Conservation (phyloP, 2,797 vertebrate species). For the Odontamblyopus lacepedii region DNA sequence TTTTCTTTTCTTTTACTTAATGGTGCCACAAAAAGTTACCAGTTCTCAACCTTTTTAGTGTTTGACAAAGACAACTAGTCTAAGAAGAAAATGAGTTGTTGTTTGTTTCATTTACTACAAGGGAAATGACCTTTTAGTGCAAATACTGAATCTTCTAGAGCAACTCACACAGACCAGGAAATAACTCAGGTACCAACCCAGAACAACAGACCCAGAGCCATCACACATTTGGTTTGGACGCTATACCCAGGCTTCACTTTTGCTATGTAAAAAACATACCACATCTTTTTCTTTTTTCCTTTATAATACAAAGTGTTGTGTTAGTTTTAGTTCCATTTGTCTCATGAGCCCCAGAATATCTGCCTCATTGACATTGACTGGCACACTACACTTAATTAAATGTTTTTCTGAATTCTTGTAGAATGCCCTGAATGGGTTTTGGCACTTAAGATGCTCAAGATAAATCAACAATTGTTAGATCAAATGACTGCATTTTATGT, state of each 20-base stretch:
- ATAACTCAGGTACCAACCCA: conserved; percentile 2
- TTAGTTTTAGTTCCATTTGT: no score
- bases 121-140: neutral
- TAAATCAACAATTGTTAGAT: neutral
- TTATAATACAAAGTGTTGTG: no score
- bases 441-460: neutral
- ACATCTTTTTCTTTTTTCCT: neutral
- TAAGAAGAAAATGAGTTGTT: neutral
- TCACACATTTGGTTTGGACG: no score
- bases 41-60: neutral
- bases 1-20: neutral
- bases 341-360: no score
- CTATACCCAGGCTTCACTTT: no score
- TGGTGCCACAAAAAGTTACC: neutral
- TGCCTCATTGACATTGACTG: no score
- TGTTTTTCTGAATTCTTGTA: neutral
- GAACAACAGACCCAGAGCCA: neutral
- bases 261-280: neutral
- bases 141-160: neutral
- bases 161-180: neutral
- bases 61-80: conserved; percentile 3
- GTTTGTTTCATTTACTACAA: neutral
- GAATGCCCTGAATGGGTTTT: neutral
- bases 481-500: neutral
- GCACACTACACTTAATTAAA: no score